These are phyloP conservation scores for Drosophila sp. DNA, from an alignment of 1,140 invertebrate species.

Conservation along the genomic window DNA sequence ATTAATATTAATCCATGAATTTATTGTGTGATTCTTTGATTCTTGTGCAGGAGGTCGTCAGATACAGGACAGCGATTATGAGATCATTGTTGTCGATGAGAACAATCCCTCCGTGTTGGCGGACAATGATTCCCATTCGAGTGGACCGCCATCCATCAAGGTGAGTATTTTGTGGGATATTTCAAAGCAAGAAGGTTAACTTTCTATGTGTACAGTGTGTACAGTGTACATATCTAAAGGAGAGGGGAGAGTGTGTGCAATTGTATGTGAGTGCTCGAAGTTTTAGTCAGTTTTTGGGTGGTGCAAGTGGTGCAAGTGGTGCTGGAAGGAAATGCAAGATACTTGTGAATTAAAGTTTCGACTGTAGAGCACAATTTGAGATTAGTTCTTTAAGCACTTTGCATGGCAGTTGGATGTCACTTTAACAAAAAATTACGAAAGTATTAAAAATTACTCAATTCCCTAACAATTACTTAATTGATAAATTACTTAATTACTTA, in stretches of 20 bases:
- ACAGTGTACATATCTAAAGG: background rate
- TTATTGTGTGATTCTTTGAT: slow-evolving; percentile 19
- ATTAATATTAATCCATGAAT: background rate
- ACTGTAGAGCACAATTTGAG: slow-evolving; percentile 12
- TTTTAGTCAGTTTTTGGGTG: background rate
- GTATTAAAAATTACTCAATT: too few relatives aligned
- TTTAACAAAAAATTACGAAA: slow-evolving; percentile 34
- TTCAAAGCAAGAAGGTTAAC: background rate
- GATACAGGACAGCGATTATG: slow-evolving; percentile 92
- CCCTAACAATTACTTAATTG: too few relatives aligned
- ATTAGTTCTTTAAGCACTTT: slow-evolving; percentile 25
- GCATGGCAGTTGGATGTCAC: slow-evolving; percentile 35
- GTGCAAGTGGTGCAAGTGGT: background rate
- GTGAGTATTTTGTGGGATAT: slow-evolving; percentile 86
- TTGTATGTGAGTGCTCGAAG: background rate
- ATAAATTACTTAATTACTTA: too few relatives aligned
- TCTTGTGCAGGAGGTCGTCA: slow-evolving; percentile 79
- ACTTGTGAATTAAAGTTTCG: slow-evolving; percentile 2
- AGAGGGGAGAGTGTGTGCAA: background rate
- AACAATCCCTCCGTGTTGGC: slow-evolving; percentile 92
- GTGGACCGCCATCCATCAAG: slow-evolving; percentile 92
- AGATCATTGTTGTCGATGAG: slow-evolving; percentile 95
- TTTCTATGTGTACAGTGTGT: background rate
- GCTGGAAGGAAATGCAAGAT: background rate
- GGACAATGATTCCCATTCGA: slow-evolving; percentile 90